Conservation (phyloP, 2,888 invertebrate genomes). For the Papilio elwesi region DNA sequence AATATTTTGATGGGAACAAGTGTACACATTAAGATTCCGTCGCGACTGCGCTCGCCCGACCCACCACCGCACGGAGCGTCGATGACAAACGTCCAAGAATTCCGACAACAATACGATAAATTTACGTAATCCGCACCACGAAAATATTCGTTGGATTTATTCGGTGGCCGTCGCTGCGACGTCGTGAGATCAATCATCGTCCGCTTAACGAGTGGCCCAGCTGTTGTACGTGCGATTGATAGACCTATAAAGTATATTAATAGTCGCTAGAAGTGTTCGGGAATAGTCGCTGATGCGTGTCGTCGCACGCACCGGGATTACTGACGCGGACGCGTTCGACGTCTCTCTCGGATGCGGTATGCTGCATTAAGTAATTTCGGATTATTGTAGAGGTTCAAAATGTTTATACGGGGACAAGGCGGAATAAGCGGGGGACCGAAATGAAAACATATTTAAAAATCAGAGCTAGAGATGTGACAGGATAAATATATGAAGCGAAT, state of each 20-base stretch:
- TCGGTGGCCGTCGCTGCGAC: constrained; percentile 52
- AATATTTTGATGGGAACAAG: constrained; percentile 5
- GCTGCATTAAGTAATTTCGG: too few relatives aligned
- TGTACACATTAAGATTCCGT: constrained; percentile 16
- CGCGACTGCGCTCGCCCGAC: neutral
- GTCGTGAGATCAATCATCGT: constrained; percentile 78
- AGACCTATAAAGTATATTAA: constrained; percentile 81
- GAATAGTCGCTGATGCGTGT: constrained; percentile 70
- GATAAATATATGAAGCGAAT: too few relatives aligned
- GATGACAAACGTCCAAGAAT: constrained; percentile 37
- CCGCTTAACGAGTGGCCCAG: constrained; percentile 77
- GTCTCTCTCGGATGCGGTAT: constrained; percentile 49
- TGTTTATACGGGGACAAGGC: too few relatives aligned
- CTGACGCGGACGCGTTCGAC: constrained; percentile 18
- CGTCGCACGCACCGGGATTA: constrained; percentile 57
- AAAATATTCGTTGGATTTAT: constrained; percentile 59
- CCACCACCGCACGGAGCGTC: neutral
- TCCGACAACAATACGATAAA: constrained; percentile 47
- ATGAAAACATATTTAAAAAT: too few relatives aligned
- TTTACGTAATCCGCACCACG: constrained; percentile 49
- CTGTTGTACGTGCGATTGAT: constrained; percentile 78
- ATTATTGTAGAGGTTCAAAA: too few relatives aligned
- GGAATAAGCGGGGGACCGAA: too few relatives aligned
- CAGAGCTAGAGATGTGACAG: too few relatives aligned
- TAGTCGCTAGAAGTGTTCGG: constrained; percentile 67